These are phyloP conservation scores for Porites rus DNA, from an alignment of 92 coral and sea anemone species.

Conservation along the genomic window DNA sequence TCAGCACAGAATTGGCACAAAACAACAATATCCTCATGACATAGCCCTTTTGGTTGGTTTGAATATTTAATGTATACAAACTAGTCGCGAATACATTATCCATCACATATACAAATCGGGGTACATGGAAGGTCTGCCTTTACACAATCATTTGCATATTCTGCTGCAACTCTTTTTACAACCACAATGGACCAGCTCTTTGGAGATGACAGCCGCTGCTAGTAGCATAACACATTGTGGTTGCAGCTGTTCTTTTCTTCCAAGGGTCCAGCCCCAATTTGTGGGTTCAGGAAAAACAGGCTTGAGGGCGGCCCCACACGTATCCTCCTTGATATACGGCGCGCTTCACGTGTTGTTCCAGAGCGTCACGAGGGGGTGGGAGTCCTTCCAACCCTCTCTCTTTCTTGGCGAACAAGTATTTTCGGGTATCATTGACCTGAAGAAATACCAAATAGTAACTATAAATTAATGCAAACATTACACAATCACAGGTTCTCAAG, in stretches of 20 bases:
- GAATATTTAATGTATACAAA: not conserved
- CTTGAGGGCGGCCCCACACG: slow-evolving; percentile 12
- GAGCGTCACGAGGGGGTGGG: too few relatives aligned
- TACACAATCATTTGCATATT: not conserved
- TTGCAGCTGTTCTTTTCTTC: too few relatives aligned
- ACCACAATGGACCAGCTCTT: slow-evolving; percentile 1
- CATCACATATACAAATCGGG: not conserved
- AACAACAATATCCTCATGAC: too few relatives aligned
- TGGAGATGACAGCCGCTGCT: not conserved
- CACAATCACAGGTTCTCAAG: too few relatives aligned
- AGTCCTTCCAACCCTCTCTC: not conserved
- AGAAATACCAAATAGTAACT: too few relatives aligned
- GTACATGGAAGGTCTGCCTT: slow-evolving; percentile 1
- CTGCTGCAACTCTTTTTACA: slow-evolving; percentile 6
- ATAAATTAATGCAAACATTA: too few relatives aligned
- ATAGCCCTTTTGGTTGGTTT: not conserved
- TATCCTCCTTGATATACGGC: slow-evolving; percentile 14
- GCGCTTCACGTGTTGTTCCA: slow-evolving; percentile 3
- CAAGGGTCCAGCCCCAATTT: slow-evolving; percentile 1
- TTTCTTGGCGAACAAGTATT: slow-evolving; percentile 14
- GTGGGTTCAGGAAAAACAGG: not conserved
- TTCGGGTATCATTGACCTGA: not conserved
- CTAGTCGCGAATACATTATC: too few relatives aligned
- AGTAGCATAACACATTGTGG: not conserved
- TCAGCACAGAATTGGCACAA: too few relatives aligned